A percentile compares a stretch with the other conserved stretches of the same genome.
phyloP scores from a whole-genome alignment of 2,797 vertebrate genomes.

The Euthynnus affinis region DNA sequence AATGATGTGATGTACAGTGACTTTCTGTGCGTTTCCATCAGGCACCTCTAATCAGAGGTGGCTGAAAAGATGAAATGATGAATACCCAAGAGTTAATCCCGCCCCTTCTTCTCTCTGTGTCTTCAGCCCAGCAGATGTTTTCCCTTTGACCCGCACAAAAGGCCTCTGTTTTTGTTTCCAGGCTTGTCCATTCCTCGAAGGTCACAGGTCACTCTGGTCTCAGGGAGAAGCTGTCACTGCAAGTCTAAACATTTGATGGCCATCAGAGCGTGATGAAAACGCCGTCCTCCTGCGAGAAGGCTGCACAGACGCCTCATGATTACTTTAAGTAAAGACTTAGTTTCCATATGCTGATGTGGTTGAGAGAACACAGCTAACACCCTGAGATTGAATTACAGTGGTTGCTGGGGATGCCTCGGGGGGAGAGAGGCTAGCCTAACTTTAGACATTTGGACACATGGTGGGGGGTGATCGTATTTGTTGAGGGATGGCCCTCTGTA shows the following conservation, averaged over 20 bases:
- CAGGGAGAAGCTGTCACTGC: constrained; percentile 79
- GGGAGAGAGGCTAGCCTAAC: constrained; percentile 42
- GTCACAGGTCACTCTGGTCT: constrained; percentile 84
- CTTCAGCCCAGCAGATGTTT: constrained; percentile 84
- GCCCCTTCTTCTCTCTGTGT: constrained; percentile 49
- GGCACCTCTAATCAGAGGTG: constrained; percentile 51
- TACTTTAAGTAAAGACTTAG: constrained; percentile 78
- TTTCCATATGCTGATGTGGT: constrained; percentile 81
- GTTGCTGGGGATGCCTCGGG: constrained; percentile 45
- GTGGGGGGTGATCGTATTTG: constrained; percentile 14
- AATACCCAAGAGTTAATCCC: constrained; percentile 68
- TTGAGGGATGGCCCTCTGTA: constrained; percentile 13
- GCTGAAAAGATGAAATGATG: constrained; percentile 59
- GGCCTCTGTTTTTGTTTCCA: constrained; percentile 84
- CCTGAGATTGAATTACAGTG: constrained; percentile 70
- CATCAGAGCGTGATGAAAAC: constrained; percentile 74
- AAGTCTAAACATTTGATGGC: constrained; percentile 80
- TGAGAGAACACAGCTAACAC: constrained; percentile 64
- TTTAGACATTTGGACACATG: constrained; percentile 27
- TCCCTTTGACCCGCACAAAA: constrained; percentile 80
- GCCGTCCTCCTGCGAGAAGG: constrained; percentile 37
- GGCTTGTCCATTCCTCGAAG: constrained; percentile 80
- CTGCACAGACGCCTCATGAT: constrained; percentile 59
- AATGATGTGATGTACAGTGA: constrained; percentile 55
- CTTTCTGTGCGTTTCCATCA: constrained; percentile 59